phyloP scores from a whole-genome alignment of 2,797 vertebrate species.

The Anguilla anguilla region DNA sequence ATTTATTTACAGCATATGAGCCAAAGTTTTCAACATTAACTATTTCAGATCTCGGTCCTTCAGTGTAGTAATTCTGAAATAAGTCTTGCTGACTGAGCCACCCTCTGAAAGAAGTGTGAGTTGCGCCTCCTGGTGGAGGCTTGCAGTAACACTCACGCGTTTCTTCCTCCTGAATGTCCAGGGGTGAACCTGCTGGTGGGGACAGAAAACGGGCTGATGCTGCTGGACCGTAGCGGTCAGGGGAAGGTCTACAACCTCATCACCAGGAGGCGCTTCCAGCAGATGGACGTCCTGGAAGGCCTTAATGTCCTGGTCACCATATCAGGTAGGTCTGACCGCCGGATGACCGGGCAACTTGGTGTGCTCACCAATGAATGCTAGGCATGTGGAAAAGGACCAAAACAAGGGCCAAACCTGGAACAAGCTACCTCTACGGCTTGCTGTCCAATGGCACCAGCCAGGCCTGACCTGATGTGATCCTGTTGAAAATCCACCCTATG shows the following conservation, averaged over 20 bases:
- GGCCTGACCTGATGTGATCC: background rate
- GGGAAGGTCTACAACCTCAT: slow-evolving; percentile 98
- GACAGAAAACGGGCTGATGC: slow-evolving; percentile 95
- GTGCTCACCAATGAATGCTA: background rate
- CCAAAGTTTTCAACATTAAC: background rate
- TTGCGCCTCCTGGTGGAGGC: background rate
- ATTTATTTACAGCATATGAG: background rate
- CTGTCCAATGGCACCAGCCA: background rate
- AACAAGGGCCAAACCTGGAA: background rate
- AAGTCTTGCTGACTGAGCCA: background rate
- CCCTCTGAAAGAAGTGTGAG: background rate
- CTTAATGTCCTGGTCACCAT: slow-evolving; percentile 97
- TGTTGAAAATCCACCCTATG: background rate
- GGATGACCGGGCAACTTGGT: background rate
- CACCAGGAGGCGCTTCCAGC: slow-evolving; percentile 91
- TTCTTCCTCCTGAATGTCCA: slow-evolving; percentile 48
- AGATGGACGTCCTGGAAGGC: slow-evolving; percentile 97
- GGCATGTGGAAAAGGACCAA: background rate
- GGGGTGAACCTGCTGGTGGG: slow-evolving; percentile 96
- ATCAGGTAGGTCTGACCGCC: slow-evolving; percentile 77
- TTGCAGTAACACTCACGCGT: slow-evolving; percentile 30
- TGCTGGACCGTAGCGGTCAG: slow-evolving; percentile 95
- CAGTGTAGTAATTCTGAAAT: background rate
- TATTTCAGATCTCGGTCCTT: background rate
- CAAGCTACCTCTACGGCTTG: too few relatives aligned